These are phyloP conservation scores for Myotis brandtii DNA, from an alignment of 2,113 vertebrate species.

Conservation along the genomic window DNA sequence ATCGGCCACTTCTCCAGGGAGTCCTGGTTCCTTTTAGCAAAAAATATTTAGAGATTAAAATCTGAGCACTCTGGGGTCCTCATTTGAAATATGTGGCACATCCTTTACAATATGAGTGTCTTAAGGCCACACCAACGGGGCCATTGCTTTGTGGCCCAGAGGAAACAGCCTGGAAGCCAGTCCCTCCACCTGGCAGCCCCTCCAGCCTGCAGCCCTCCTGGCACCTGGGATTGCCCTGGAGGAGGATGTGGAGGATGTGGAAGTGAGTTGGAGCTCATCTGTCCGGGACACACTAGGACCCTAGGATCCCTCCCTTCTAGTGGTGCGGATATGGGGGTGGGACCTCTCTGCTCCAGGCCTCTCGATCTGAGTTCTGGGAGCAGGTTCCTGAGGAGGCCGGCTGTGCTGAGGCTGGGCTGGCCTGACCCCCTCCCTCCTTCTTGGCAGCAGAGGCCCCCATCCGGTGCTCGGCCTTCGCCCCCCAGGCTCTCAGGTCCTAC, in stretches of 20 bases:
- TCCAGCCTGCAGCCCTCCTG: not conserved
- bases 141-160: not conserved
- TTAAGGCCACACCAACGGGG: not conserved
- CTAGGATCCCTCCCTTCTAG: not conserved
- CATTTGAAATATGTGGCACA: not conserved
- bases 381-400: not conserved
- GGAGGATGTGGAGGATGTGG: not conserved
- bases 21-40: not conserved
- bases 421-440: constrained; percentile 56
- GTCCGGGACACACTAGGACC: not conserved
- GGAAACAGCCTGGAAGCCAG: not conserved
- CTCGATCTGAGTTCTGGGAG: not conserved
- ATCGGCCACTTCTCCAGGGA: not conserved
- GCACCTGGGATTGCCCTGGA: not conserved
- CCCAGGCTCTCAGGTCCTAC: constrained; percentile 83
- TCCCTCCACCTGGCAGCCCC: not conserved
- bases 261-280: not conserved
- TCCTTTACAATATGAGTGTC: not conserved
- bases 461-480: constrained; percentile 60
- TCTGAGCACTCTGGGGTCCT: not conserved
- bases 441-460: constrained; percentile 32
- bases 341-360: not conserved
- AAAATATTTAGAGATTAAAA: constrained; percentile 23
- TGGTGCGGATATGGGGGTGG: not conserved
- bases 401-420: not conserved